These are phyloP conservation scores for Uria aalge DNA, from an alignment of 2,113 vertebrate species.

Conservation along the genomic window DNA sequence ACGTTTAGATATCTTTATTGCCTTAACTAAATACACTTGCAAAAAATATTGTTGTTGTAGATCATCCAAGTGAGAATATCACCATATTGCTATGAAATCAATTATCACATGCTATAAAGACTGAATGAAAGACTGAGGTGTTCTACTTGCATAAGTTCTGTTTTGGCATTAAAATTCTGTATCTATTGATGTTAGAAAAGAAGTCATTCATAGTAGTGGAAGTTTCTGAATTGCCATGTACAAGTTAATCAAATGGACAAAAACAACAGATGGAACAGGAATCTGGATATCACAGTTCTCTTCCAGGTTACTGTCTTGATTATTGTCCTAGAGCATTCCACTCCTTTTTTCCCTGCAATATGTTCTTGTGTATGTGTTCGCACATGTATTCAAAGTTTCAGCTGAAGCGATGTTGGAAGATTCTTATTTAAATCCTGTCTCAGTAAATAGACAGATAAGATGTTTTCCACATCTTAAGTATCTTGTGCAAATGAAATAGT, in stretches of 20 bases:
- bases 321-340: background rate
- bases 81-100: slow-evolving; percentile 61
- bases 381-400: background rate
- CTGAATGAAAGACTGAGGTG: slow-evolving; percentile 36
- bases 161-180: background rate
- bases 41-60: slow-evolving; percentile 56
- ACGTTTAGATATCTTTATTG: slow-evolving; percentile 15
- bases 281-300: background rate
- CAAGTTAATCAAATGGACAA: slow-evolving; percentile 21
- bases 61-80: slow-evolving; percentile 63
- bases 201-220: background rate
- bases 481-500: background rate
- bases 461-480: background rate
- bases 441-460: background rate
- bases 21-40: slow-evolving; percentile 30
- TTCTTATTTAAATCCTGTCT: background rate
- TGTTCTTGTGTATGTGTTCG: background rate
- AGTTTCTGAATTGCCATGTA: background rate
- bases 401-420: background rate
- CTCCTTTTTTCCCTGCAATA: background rate
- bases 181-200: slow-evolving; percentile 5
- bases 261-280: slow-evolving; percentile 25
- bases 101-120: slow-evolving; percentile 31
- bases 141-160: slow-evolving; percentile 8
- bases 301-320: slow-evolving; percentile 29